A percentile compares a stretch with the other conserved stretches of the same genome.
These are phyloP conservation scores for Hirtodrosophila histrioides DNA, from an alignment of 2,888 invertebrate species.

Conservation along the genomic window DNA sequence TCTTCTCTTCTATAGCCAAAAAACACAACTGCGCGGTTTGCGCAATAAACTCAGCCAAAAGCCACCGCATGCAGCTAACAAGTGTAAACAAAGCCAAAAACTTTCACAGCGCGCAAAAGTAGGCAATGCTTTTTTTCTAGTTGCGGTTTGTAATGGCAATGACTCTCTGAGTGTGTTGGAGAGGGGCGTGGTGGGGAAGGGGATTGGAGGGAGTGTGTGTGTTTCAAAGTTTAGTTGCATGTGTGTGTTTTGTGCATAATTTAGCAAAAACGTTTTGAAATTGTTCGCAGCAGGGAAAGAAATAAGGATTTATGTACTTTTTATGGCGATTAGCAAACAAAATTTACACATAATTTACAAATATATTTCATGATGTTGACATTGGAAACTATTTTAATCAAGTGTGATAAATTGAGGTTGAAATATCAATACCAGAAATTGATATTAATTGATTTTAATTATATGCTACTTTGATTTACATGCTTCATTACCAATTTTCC, in stretches of 20 bases:
- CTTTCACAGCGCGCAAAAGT: conserved; percentile 59
- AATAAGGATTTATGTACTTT: too few relatives aligned
- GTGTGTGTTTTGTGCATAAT: conserved; percentile 32
- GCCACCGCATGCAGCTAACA: conserved; percentile 26
- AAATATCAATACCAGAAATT: too few relatives aligned
- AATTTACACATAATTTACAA: too few relatives aligned
- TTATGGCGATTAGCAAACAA: too few relatives aligned
- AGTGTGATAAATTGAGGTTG: too few relatives aligned
- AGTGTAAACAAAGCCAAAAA: conserved; percentile 39
- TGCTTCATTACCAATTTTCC: too few relatives aligned
- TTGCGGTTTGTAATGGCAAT: background rate
- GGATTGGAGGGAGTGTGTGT: background rate
- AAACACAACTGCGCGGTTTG: conserved; percentile 41
- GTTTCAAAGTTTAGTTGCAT: conserved; percentile 1
- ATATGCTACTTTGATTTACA: too few relatives aligned
- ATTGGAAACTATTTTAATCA: too few relatives aligned
- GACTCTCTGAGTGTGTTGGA: background rate
- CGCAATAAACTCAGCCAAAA: conserved; percentile 60
- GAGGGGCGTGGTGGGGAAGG: background rate
- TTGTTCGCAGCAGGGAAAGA: background rate
- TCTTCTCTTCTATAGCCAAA: conserved; percentile 9
- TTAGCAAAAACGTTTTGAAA: conserved; percentile 17
- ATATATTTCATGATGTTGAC: too few relatives aligned
- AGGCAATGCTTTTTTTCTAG: conserved; percentile 50
- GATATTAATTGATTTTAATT: too few relatives aligned